Evolutionary conservation across 1,140 invertebrate species (phyloP), one percentile per base, ranked within the genome.

Genomic region (Uloborus diversus): DNA sequence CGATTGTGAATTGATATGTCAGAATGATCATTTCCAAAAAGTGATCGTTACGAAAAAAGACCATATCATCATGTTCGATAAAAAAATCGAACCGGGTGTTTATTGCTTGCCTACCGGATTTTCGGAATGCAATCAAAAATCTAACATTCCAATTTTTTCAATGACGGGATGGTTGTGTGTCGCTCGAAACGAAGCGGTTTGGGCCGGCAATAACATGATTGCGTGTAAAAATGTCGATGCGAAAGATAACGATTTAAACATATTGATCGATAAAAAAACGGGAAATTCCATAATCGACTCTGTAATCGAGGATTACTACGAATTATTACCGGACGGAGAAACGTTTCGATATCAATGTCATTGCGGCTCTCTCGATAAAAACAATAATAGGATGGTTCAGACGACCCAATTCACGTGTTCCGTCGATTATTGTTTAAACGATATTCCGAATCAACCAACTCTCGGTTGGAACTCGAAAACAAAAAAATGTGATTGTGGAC

Each of bases 101-200:
- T 51, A 68, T 53, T 68, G 65, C 37, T n/a, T 68, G 3, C 65
- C 65, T 1, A 51, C 28, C 13, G 47, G 65, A 0, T 9, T 66
- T 1, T 20, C 17, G 14, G 20, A 7, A 13, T 68, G 65, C 14
- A 32, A 68, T 9, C 65, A 68, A 51, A 68, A 30, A 1, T 30
- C 65, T 1, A 51, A 42, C 1, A 20, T 1, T 51, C 27, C 20
- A 3, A 25, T 68, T 0, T 68, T 20, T 20, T 51, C 65, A n/a
- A n/a, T 53, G 65, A 5, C 65, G 27, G 65, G 65, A 32, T 70
- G 51, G 66, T 23, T 27, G 0, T 68, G 65, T n/a, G n/a, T 53
- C 0, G 9, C 42, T 2, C 23, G 47, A 1, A 70, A 56, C 5
- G 30, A 27, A 1, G 9, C n/a, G 0, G 17, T 56, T 1, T 56